Conservation (phyloP, 1,140 invertebrate genomes). For the Antheraea pernyi region DNA sequence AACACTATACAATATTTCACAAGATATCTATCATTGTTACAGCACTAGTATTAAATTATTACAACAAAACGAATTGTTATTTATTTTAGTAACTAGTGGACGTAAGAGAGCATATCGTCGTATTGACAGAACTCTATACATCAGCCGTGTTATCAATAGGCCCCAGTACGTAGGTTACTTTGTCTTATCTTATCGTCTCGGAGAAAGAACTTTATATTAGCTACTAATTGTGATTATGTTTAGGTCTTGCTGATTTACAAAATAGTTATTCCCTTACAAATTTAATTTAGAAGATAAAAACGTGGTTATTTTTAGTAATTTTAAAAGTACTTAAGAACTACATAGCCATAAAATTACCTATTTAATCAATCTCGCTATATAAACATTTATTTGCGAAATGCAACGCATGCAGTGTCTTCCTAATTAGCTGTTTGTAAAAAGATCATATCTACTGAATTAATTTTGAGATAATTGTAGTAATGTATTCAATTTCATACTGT, state of each 20-base stretch:
- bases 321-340: not conserved
- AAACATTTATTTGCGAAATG: too few relatives aligned
- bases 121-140: conserved; percentile 61
- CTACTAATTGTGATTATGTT: conserved; percentile 34
- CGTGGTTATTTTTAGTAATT: not conserved
- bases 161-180: conserved; percentile 57
- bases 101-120: conserved; percentile 59
- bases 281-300: not conserved
- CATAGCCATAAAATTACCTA: not conserved
- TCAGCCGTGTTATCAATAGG: conserved; percentile 60
- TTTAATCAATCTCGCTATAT: too few relatives aligned
- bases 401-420: too few relatives aligned
- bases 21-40: conserved; percentile 15
- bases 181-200: conserved; percentile 69
- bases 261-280: not conserved
- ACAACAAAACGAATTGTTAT: conserved; percentile 20
- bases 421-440: too few relatives aligned
- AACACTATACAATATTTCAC: conserved; percentile 30
- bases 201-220: conserved; percentile 38
- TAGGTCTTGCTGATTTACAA: conserved; percentile 7
- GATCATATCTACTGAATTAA: too few relatives aligned
- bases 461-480: too few relatives aligned
- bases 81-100: conserved; percentile 32
- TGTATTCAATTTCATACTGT: too few relatives aligned
- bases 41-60: conserved; percentile 15